Evolutionary conservation across 2,113 vertebrate genomes (phyloP).

Genomic region (Oreocharis arfaki): DNA sequence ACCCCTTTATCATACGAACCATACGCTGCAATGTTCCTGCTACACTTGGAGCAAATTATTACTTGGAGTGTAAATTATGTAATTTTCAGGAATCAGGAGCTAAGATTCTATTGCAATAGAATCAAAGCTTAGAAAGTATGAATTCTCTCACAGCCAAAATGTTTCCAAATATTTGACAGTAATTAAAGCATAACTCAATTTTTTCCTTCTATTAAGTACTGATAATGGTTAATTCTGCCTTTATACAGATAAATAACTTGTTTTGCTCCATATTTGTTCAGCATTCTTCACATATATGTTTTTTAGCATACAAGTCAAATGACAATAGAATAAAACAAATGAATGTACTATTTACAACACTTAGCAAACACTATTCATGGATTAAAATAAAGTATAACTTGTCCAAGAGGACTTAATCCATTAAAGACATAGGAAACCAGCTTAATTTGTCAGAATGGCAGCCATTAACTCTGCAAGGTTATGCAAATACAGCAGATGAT

Average conservation of each 20-base stretch:
- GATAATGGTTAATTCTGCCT: neutral
- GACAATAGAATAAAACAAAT: constrained; percentile 11
- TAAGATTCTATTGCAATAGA: neutral
- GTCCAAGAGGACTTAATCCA: constrained; percentile 62
- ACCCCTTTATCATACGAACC: neutral
- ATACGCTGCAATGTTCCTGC: neutral
- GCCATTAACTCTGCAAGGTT: constrained; percentile 70
- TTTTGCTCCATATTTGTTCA: neutral
- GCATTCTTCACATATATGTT: neutral
- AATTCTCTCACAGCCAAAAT: neutral
- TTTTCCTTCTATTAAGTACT: neutral
- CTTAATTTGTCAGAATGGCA: constrained; percentile 73
- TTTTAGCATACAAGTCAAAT: neutral
- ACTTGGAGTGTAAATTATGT: neutral
- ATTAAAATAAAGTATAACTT: constrained; percentile 60
- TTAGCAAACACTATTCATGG: constrained; percentile 28
- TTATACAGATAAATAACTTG: neutral
- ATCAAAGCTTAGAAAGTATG: neutral
- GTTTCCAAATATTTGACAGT: neutral
- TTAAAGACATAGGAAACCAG: constrained; percentile 71
- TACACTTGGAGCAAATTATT: neutral
- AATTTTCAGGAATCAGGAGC: neutral
- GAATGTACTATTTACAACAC: constrained; percentile 5
- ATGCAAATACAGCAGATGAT: constrained; percentile 71
- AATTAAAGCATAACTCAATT: neutral